Percentiles rank a stretch among this genome's conserved stretches.
phyloP scores from a whole-genome alignment of 1,140 invertebrate genomes.

The Apocrypta bakeri region DNA sequence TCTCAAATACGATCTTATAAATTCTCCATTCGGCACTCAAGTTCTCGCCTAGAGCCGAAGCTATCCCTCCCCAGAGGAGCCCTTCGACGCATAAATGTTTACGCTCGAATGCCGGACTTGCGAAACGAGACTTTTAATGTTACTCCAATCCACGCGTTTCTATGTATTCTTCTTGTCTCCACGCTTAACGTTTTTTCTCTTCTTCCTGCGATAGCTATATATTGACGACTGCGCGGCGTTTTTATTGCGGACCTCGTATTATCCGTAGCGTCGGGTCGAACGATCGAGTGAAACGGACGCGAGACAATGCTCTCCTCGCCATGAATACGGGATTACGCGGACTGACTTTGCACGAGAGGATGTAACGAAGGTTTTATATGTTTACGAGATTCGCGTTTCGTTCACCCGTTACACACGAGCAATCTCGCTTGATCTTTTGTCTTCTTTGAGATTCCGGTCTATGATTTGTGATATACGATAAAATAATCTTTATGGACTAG shows the following conservation, averaged over 20 bases:
- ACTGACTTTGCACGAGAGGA: not conserved
- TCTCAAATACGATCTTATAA: conserved; percentile 44
- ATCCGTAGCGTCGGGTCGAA: not conserved
- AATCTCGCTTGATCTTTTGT: too few species aligned
- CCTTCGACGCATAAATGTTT: conserved; percentile 14
- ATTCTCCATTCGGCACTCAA: conserved; percentile 40
- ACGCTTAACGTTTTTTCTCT: not conserved
- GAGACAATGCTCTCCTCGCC: not conserved
- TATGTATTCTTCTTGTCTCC: not conserved
- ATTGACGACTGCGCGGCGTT: not conserved
- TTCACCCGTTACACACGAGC: too few species aligned
- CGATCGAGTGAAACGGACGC: not conserved
- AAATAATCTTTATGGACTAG: too few species aligned
- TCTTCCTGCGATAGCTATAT: too few species aligned
- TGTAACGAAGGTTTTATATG: not conserved
- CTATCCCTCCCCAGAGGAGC: too few species aligned
- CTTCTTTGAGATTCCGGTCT: too few species aligned
- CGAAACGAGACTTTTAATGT: conserved; percentile 13
- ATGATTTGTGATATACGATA: too few species aligned
- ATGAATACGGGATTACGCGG: not conserved
- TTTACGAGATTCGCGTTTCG: not conserved
- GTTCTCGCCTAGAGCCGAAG: not conserved
- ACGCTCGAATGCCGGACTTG: not conserved
- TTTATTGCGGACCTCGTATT: not conserved
- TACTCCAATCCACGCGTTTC: not conserved